Conservation (phyloP, 2,113 vertebrate species). For the Paradoxurus hermaphroditus region DNA sequence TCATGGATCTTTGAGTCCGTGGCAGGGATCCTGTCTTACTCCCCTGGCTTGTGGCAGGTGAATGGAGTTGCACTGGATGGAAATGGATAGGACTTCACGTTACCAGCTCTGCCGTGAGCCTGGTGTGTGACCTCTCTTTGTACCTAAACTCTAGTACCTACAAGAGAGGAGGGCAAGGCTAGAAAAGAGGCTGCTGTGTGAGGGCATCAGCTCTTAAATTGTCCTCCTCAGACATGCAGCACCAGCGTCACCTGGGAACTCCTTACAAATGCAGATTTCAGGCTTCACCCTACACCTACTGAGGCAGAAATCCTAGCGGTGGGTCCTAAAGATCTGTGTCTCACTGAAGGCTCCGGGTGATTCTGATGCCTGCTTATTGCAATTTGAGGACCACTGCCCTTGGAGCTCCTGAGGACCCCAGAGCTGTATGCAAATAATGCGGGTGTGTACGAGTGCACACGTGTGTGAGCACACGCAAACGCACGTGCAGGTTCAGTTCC, state of each 20-base stretch:
- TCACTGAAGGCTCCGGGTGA: neutral
- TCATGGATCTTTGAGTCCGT: neutral
- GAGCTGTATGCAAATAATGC: neutral
- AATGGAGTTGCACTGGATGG: neutral
- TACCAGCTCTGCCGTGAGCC: neutral
- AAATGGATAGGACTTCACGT: neutral
- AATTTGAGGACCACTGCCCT: neutral
- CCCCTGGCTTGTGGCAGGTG: neutral
- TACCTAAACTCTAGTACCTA: neutral
- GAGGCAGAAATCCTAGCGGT: neutral
- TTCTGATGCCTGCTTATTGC: neutral
- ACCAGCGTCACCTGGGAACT: neutral
- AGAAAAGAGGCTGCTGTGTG: neutral
- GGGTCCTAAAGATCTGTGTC: fast-evolving
- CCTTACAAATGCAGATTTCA: neutral
- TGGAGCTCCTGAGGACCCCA: neutral
- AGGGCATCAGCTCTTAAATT: fast-evolving
- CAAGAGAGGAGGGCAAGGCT: fast-evolving
- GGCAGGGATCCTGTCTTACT: neutral
- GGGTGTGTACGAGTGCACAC: too few relatives aligned
- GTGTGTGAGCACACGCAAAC: too few relatives aligned
- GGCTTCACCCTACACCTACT: fast-evolving
- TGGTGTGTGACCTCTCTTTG: neutral
- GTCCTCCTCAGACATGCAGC: neutral
- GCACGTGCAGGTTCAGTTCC: neutral